Conservation (phyloP, 64 coral and sea anemone genomes). For the Dendronephthya gigantea region DNA sequence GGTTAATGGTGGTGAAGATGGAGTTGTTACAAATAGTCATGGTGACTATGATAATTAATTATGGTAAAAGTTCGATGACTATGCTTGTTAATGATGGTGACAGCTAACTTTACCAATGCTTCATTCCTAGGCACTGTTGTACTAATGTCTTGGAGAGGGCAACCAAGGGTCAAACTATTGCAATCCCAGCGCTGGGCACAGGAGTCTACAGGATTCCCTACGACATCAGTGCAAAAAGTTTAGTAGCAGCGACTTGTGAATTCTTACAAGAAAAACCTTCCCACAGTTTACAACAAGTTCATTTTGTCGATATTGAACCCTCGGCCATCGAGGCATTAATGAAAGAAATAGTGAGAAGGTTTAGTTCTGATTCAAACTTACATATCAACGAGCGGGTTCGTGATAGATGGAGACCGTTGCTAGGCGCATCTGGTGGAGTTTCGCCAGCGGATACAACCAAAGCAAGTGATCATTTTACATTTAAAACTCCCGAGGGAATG, state of each 20-base stretch:
- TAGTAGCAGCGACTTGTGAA: constrained; percentile 35
- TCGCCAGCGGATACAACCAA: not conserved
- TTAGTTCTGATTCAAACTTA: constrained; percentile 33
- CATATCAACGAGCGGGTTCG: not conserved
- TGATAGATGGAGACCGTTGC: not conserved
- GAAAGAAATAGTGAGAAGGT: constrained; percentile 43
- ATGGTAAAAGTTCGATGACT: too few species aligned
- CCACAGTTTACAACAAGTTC: constrained; percentile 43
- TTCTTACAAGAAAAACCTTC: constrained; percentile 24
- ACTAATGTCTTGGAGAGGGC: constrained; percentile 30
- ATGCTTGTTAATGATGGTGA: too few species aligned
- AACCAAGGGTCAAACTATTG: constrained; percentile 27
- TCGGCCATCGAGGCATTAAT: constrained; percentile 34
- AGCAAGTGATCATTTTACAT: not conserved
- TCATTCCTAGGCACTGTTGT: not conserved
- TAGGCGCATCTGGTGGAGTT: not conserved
- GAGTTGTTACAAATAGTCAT: too few species aligned
- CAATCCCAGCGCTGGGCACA: constrained; percentile 55
- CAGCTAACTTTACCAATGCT: not conserved
- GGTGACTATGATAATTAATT: too few species aligned
- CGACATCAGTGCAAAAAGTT: constrained; percentile 39
- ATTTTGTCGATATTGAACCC: constrained; percentile 51
- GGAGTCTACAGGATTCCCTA: constrained; percentile 48
- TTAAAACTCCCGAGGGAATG: not conserved
- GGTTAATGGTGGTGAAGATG: too few species aligned